These are phyloP conservation scores for Lycodopsis pacificus DNA, from an alignment of 2,797 vertebrate species.

Conservation along the genomic window DNA sequence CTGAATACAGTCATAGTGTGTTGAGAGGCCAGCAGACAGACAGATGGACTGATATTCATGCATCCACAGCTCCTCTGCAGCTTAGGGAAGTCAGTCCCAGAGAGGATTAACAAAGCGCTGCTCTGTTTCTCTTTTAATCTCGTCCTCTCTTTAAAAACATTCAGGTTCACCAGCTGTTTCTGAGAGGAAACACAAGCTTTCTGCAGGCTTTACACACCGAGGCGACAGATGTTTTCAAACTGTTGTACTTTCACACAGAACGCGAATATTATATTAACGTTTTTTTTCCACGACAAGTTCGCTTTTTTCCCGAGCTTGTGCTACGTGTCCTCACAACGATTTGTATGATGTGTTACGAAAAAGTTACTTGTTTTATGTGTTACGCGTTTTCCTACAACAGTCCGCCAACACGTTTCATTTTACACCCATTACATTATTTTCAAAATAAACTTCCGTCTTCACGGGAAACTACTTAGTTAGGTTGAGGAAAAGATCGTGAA, in stretches of 20 bases:
- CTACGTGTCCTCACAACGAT: no score
- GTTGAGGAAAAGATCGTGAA: no score
- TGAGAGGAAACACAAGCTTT: neutral
- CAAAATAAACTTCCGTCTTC: no score
- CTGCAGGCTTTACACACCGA: neutral
- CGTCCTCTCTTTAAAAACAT: constrained; percentile 27
- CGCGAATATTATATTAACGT: no score
- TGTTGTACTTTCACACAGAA: neutral
- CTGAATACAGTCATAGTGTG: constrained; percentile 20
- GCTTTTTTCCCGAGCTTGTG: no score
- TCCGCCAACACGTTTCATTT: no score
- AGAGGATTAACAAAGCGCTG: constrained; percentile 45
- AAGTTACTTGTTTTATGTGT: no score
- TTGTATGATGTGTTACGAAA: no score
- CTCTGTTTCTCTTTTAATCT: constrained; percentile 27
- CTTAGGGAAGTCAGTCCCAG: constrained; percentile 52
- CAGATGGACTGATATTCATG: constrained; percentile 52
- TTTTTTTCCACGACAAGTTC: no score
- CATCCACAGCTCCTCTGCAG: constrained; percentile 47
- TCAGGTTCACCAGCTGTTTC: constrained; percentile 11
- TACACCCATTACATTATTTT: no score
- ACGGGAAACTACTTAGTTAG: no score
- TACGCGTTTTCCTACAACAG: no score
- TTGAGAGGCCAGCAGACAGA: constrained; percentile 17
- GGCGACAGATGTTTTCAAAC: neutral